Evolutionary conservation across 2,888 invertebrate genomes (phyloP).

Genomic region (Sussaba pulchella): DNA sequence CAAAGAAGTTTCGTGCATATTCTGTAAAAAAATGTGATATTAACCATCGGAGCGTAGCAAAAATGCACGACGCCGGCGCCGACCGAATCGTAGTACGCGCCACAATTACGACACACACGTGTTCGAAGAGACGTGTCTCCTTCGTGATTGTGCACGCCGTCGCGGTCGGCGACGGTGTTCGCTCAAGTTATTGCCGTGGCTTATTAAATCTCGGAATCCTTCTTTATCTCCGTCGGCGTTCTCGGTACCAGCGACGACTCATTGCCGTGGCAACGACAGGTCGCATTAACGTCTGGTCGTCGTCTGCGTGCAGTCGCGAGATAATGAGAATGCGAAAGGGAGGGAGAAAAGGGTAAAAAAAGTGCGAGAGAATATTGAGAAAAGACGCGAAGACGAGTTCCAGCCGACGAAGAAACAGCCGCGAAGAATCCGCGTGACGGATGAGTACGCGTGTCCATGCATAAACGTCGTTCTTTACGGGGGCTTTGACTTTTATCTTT

Average conservation of each 20-base stretch:
- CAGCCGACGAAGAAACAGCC: slow-evolving; percentile 65
- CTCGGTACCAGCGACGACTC: slow-evolving; percentile 62
- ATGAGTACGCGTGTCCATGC: slow-evolving; percentile 81
- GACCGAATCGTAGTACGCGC: slow-evolving; percentile 1
- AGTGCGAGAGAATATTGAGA: slow-evolving; percentile 44
- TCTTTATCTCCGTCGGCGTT: slow-evolving; percentile 72
- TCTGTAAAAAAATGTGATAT: slow-evolving; percentile 41
- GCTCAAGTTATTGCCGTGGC: slow-evolving; percentile 70
- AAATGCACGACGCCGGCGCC: slow-evolving; percentile 49
- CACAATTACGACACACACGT: slow-evolving; percentile 55
- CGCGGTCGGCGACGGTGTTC: slow-evolving; percentile 57
- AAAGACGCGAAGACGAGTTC: slow-evolving; percentile 59
- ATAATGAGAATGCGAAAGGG: slow-evolving; percentile 53
- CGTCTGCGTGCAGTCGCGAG: slow-evolving; percentile 41
- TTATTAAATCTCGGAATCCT: slow-evolving; percentile 76
- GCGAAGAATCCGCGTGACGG: slow-evolving; percentile 78
- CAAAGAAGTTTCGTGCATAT: slow-evolving; percentile 17
- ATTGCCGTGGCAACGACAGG: slow-evolving; percentile 62
- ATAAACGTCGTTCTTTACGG: slow-evolving; percentile 72
- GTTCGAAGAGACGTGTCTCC: slow-evolving; percentile 33
- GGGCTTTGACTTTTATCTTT: slow-evolving; percentile 60
- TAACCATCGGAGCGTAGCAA: slow-evolving; percentile 17
- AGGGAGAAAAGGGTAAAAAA: slow-evolving; percentile 29
- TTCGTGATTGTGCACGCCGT: slow-evolving; percentile 21
- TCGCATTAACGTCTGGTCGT: slow-evolving; percentile 64